Evolutionary conservation across 1,140 invertebrate species (phyloP).

Genomic region (Eciton burchellii): DNA sequence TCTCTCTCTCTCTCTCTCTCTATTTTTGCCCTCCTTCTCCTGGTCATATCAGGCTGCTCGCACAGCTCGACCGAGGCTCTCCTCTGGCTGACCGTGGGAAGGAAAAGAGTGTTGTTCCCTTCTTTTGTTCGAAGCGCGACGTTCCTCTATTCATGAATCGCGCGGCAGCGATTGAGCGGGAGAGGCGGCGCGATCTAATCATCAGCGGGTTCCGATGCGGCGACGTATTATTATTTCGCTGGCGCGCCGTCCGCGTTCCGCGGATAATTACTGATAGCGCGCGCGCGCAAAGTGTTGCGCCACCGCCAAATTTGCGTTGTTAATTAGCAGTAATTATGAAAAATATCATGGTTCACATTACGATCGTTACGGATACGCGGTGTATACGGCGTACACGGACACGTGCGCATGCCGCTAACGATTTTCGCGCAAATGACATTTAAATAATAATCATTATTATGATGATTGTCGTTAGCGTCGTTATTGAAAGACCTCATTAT

Average conservation of each 20-base stretch:
- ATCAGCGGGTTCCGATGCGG: conserved; percentile 30
- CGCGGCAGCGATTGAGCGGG: conserved; percentile 48
- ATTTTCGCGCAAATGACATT: conserved; percentile 47
- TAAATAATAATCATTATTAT: conserved; percentile 33
- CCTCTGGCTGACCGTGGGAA: conserved; percentile 70
- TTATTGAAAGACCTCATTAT: too few species aligned
- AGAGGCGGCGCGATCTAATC: conserved; percentile 52
- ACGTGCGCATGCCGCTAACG: conserved; percentile 30
- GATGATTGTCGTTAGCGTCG: conserved; percentile 30
- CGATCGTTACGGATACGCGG: conserved; percentile 45
- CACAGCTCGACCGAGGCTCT: conserved; percentile 49
- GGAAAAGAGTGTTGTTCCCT: conserved; percentile 55
- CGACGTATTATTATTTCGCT: conserved; percentile 47
- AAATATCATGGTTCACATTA: conserved; percentile 51
- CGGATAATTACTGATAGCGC: conserved; percentile 50
- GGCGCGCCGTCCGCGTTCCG: not conserved
- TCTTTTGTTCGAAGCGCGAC: conserved; percentile 44
- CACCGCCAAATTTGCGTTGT: conserved; percentile 46
- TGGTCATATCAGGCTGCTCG: conserved; percentile 9
- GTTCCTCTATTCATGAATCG: conserved; percentile 61
- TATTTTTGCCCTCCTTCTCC: too few species aligned
- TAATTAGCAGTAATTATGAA: conserved; percentile 59
- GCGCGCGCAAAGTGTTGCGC: conserved; percentile 46
- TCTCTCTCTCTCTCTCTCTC: not conserved
- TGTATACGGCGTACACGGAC: too few species aligned